Conservation (phyloP, 2,888 invertebrate species). For the Phyllotreta cruciferae region DNA sequence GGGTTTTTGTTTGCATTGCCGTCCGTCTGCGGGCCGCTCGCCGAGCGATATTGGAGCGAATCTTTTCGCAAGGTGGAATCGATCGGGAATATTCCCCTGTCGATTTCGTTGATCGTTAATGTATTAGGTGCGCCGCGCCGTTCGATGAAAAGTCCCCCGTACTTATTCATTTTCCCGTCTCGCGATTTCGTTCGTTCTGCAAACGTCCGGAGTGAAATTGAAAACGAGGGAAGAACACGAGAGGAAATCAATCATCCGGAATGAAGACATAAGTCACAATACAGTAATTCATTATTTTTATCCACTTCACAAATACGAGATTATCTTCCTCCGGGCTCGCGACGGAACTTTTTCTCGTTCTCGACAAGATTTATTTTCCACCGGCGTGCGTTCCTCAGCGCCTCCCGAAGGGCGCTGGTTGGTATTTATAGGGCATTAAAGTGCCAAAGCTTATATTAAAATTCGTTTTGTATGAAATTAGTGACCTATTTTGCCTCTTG, state of each 20-base stretch:
- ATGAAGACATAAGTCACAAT: constrained; percentile 22
- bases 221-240: constrained; percentile 1
- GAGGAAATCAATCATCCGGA: constrained; percentile 23
- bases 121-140: too few relatives aligned
- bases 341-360: constrained; percentile 32
- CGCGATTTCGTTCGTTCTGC: too few relatives aligned
- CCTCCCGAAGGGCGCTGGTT: constrained; percentile 21
- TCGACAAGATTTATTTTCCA: constrained; percentile 31
- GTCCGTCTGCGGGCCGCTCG: constrained; percentile 4
- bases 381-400: constrained; percentile 15
- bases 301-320: constrained; percentile 33
- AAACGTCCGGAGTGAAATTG: neutral
- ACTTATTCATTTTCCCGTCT: too few relatives aligned
- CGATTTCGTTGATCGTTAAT: too few relatives aligned
- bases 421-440: constrained; percentile 31
- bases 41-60: neutral
- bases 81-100: neutral
- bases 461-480: constrained; percentile 31
- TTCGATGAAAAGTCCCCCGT: too few relatives aligned
- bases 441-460: constrained; percentile 26
- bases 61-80: neutral
- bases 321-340: constrained; percentile 31
- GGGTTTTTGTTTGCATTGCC: constrained; percentile 27
- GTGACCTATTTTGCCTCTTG: constrained; percentile 23
- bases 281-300: constrained; percentile 29